Percentiles rank a stretch among this genome's conserved stretches.
Evolutionary conservation across 2,113 vertebrate genomes (phyloP).

Genomic region (Lonchura striata): DNA sequence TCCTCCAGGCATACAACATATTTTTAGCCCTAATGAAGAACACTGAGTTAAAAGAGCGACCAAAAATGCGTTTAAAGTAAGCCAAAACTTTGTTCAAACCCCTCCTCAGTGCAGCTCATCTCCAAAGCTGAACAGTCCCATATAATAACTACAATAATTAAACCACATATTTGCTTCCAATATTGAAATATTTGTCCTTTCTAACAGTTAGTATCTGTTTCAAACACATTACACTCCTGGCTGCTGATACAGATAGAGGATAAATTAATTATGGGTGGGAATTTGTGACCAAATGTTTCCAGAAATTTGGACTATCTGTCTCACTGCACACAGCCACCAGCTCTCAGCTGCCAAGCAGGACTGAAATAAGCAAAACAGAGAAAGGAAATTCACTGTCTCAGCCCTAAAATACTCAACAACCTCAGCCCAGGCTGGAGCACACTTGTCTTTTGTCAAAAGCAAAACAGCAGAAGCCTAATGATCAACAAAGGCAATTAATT

Average conservation of each 20-base stretch:
- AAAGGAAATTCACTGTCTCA: neutral
- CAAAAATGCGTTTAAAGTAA: neutral
- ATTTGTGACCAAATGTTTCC: neutral
- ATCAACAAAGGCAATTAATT: neutral
- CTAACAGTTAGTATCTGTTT: neutral
- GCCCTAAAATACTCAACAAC: neutral
- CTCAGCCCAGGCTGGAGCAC: neutral
- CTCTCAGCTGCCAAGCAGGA: neutral
- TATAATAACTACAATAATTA: neutral
- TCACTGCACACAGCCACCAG: neutral
- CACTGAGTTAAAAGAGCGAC: neutral
- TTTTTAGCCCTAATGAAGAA: neutral
- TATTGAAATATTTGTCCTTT: neutral
- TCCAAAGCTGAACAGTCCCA: neutral
- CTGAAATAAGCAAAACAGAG: neutral
- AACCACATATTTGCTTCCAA: neutral
- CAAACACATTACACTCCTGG: neutral
- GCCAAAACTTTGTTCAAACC: neutral
- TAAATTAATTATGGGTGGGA: neutral
- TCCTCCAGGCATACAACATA: neutral
- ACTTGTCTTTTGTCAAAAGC: neutral
- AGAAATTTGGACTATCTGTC: neutral
- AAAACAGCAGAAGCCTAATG: neutral
- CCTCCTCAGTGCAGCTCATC: neutral
- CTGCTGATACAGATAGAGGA: neutral